Base-by-base conservation (phyloP, 2,888 invertebrate genomes). In the Scaptodrosophila latifasciaeformis region DNA sequence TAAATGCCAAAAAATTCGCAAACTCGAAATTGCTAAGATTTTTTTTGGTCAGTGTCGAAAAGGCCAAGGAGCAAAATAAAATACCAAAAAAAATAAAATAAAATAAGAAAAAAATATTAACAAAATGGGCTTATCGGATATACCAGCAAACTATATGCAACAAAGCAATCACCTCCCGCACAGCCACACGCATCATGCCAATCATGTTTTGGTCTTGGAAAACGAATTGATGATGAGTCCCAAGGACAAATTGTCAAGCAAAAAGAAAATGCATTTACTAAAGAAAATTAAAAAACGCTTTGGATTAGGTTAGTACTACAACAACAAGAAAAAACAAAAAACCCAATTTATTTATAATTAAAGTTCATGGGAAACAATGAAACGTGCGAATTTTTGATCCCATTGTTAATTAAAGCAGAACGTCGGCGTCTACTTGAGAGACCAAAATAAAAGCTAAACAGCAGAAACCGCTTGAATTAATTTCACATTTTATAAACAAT, bases 211-310 rank as follows among this genome's bases (percentile, higher is more conserved):
- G 52, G 79, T 80, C 12, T 65, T 84, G 76, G 84, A 84, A 40
- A 74, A 49, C 15, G 72, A 74, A 35, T 58, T 74, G 24, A 58
- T 74, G 59, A 77, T 74, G 72, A 70, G 70, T 57, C 79, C 81
- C 58, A 84, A 83, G 74, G 83, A 83, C 67, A 82, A 82, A 75
- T 69, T 84, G 66, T 82, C 82, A 45, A 84, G 76, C 62, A 83
- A 81, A 69, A 83, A 83, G 80, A 95, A 94, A 88, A 95, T 95
- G 93, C 95, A 95, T 88, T 93, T 95, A 60, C 88, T 95, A 63
- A 95, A 95, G 89, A 95, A 95, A 85, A 92, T 95, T 81, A 95
- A 95, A 87, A 92, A 91, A 82, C 93, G 93, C 82, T 95, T 95
- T 85, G 95, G 95, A 79, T 87, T 95, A 86, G 94, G 95, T 95